Evolutionary conservation across 2,113 vertebrate species (phyloP).

Genomic region (Phylloscopus whistleri): DNA sequence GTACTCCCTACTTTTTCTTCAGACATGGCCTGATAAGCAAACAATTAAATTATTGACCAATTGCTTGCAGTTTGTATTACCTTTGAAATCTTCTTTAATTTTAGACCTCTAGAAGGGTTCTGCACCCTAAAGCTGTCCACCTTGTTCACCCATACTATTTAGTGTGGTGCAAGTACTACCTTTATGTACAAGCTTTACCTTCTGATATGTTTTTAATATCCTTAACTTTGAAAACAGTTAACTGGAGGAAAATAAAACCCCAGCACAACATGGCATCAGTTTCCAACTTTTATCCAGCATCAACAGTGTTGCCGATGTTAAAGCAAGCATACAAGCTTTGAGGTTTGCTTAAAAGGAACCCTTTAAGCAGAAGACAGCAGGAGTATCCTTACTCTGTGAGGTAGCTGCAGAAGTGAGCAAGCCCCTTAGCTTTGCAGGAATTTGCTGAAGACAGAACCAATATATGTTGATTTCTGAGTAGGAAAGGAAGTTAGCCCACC

Average conservation of each 20-base stretch:
- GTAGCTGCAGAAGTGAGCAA: not conserved
- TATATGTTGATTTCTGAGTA: not conserved
- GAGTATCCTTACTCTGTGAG: not conserved
- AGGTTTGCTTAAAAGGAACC: not conserved
- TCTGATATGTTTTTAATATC: not conserved
- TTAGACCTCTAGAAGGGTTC: not conserved
- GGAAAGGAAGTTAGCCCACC: not conserved
- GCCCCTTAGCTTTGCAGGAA: not conserved
- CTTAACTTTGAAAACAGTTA: not conserved
- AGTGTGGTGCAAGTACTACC: not conserved
- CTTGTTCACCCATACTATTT: not conserved
- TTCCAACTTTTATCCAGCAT: not conserved
- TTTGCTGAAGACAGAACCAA: not conserved
- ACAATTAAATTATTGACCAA: not conserved
- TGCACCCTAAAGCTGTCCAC: not conserved
- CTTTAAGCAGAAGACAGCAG: not conserved
- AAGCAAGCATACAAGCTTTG: not conserved
- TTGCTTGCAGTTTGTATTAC: not conserved
- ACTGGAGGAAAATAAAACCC: not conserved
- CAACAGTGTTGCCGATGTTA: rapidly evolving
- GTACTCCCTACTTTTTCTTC: not conserved
- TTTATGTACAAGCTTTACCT: not conserved
- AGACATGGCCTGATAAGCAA: not conserved
- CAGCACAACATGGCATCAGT: not conserved
- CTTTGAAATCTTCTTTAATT: not conserved